Percentiles rank a stretch among this genome's conserved stretches.
These are phyloP conservation scores for Amphimedon queenslandica DNA, from an alignment of 37 sponge, comb jelly and placozoan species.

Conservation along the genomic window DNA sequence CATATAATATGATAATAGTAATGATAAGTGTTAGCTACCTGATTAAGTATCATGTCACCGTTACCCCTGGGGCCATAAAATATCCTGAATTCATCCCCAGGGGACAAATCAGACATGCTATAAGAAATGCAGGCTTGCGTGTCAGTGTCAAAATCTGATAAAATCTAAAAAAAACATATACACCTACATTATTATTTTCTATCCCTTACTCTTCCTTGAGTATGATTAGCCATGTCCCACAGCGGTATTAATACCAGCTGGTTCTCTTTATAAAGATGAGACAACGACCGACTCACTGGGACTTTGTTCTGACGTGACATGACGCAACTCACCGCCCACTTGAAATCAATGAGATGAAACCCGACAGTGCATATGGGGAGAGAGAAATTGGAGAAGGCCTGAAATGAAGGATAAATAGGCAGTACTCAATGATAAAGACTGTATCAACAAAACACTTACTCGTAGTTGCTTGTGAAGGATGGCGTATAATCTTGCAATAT, in stretches of 20 bases:
- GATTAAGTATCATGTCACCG: conserved; percentile 59
- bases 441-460: conserved; percentile 23
- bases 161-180: conserved; percentile 9
- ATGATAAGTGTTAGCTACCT: not conserved
- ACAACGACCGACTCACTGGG: not conserved
- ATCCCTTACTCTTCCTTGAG: not conserved
- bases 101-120: conserved; percentile 6
- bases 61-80: conserved; percentile 71
- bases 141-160: conserved; percentile 55
- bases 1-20: not conserved
- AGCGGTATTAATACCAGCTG: conserved; percentile 66
- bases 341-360: conserved; percentile 62
- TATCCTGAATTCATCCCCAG: conserved; percentile 60
- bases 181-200: too few species aligned
- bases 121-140: conserved; percentile 36
- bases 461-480: conserved; percentile 56
- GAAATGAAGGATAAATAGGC: not conserved
- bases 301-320: conserved; percentile 81
- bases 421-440: not conserved
- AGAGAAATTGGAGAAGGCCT: conserved; percentile 13
- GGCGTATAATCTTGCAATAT: conserved; percentile 57
- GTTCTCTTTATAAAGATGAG: not conserved
- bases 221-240: conserved; percentile 84
- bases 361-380: conserved; percentile 31
- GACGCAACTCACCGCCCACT: conserved; percentile 74